Evolutionary conservation across 2,888 invertebrate species (phyloP).

Genomic region (Monopis laevigella): DNA sequence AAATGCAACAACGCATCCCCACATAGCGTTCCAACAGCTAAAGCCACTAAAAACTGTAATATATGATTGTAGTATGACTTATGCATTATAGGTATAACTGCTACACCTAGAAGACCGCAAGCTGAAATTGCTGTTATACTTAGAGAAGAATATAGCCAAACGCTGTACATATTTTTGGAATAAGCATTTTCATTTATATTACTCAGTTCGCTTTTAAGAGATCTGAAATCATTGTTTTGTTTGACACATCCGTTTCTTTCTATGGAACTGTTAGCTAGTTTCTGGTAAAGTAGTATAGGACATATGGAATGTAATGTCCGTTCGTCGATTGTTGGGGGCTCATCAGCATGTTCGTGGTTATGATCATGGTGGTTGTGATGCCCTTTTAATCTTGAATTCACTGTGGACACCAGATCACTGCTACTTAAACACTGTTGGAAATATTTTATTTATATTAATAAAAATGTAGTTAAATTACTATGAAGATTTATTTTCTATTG

Average conservation of each 20-base stretch:
- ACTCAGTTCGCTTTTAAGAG: constrained; percentile 26
- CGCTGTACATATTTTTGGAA: constrained; percentile 54
- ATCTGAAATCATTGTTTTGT: constrained; percentile 20
- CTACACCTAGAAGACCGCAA: constrained; percentile 87
- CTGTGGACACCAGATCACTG: constrained; percentile 46
- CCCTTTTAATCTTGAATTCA: no score
- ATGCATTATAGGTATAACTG: constrained; percentile 92
- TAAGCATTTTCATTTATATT: constrained; percentile 30
- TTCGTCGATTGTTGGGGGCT: constrained; percentile 34
- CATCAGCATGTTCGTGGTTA: constrained; percentile 25
- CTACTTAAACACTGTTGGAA: constrained; percentile 54
- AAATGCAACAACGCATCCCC: constrained; percentile 94
- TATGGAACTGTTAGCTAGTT: constrained; percentile 61
- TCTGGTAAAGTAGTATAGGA: constrained; percentile 74
- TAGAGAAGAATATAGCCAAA: constrained; percentile 85
- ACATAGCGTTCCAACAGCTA: constrained; percentile 91
- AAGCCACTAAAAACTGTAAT: constrained; percentile 89
- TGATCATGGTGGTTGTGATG: constrained; percentile 30
- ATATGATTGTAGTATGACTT: constrained; percentile 87
- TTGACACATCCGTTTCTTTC: constrained; percentile 66
- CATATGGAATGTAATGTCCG: constrained; percentile 65
- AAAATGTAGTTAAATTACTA: no score
- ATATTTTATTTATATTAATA: no score
- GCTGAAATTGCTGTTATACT: constrained; percentile 87
- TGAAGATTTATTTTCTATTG: no score